phyloP scores from a whole-genome alignment of 2,888 invertebrate species.

The Netelia virgata region DNA sequence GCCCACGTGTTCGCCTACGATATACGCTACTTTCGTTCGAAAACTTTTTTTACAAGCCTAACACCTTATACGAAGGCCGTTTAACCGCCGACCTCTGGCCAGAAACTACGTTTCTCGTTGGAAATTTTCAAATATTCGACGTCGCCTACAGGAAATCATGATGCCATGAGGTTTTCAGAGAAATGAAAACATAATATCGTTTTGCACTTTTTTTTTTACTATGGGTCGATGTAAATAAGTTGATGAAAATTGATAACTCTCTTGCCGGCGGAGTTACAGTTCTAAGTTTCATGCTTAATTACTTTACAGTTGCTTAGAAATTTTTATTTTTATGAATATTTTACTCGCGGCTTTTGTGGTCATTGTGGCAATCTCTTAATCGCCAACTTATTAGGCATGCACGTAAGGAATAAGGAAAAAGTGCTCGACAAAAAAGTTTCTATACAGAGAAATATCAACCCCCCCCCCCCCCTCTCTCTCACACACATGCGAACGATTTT shows the following conservation, averaged over 20 bases:
- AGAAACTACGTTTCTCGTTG: background rate
- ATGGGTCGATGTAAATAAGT: no score
- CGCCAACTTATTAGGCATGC: background rate
- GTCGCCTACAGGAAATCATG: no score
- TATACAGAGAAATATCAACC: background rate
- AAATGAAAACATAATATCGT: no score
- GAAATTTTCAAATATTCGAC: no score
- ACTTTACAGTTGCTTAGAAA: no score
- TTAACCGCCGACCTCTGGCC: background rate
- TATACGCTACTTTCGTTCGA: slow-evolving; percentile 4
- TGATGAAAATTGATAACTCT: no score
- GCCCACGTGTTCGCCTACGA: slow-evolving; percentile 52
- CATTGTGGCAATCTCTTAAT: background rate
- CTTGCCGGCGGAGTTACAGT: no score
- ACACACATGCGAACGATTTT: background rate
- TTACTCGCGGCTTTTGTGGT: no score
- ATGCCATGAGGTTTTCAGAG: no score
- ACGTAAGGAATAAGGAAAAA: background rate
- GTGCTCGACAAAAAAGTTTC: background rate
- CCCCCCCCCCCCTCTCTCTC: background rate
- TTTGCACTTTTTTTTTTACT: no score
- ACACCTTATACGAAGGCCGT: background rate
- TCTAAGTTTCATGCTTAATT: no score
- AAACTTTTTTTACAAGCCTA: slow-evolving; percentile 26
- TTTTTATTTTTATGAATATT: no score